These are phyloP conservation scores for Malurus alboscapulatus DNA, from an alignment of 2,113 vertebrate species.

Conservation along the genomic window DNA sequence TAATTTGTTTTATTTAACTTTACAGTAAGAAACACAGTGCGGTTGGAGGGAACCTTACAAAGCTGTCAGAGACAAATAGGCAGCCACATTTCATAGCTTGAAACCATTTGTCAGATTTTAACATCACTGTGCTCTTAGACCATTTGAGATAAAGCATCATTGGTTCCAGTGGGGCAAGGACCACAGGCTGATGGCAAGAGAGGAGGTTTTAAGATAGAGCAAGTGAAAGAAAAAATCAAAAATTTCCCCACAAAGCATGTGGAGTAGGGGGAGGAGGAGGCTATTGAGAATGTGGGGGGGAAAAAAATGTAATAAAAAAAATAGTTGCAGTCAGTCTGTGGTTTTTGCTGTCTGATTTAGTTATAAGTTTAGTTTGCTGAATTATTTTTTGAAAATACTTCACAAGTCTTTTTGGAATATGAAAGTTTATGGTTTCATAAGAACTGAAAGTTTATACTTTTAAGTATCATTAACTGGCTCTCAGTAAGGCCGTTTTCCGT, in stretches of 20 bases:
- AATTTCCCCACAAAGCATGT: neutral
- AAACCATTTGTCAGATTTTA: neutral
- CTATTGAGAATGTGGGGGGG: neutral
- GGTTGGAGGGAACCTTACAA: neutral
- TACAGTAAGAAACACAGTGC: neutral
- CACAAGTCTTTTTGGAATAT: neutral
- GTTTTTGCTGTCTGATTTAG: neutral
- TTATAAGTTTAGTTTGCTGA: neutral
- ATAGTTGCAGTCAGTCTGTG: neutral
- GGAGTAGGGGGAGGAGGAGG: neutral
- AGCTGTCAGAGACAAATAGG: neutral
- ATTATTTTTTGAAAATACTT: neutral
- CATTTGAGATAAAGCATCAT: neutral
- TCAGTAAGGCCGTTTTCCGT: neutral
- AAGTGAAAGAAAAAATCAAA: neutral
- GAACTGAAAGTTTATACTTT: neutral
- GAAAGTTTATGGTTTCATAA: neutral
- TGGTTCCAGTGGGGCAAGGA: neutral
- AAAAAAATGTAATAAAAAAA: neutral
- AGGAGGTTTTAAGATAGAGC: neutral
- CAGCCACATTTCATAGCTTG: neutral
- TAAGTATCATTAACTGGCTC: neutral
- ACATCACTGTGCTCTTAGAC: neutral
- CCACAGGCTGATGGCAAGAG: neutral
- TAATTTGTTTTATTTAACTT: neutral